Evolutionary conservation across 2,888 invertebrate genomes (phyloP).

Genomic region (Heliconius charithonia): DNA sequence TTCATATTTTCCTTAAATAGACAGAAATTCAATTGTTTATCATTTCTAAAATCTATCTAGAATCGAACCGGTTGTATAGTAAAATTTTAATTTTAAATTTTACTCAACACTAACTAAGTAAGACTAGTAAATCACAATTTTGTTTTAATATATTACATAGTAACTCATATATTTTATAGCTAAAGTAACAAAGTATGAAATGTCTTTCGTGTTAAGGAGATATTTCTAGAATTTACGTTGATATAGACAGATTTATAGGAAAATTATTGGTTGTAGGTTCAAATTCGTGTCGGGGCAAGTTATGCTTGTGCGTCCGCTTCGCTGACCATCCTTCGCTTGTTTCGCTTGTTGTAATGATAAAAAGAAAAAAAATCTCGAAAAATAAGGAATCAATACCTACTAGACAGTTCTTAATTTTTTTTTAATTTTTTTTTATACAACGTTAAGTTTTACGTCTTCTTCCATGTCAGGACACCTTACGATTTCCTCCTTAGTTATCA

Average conservation of each 20-base stretch:
- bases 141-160: conserved; percentile 2
- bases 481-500: neutral
- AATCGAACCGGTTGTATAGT: neutral
- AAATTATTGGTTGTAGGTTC: no score
- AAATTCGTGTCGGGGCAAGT: no score
- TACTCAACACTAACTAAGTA: neutral
- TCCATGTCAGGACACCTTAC: no score
- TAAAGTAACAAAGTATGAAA: conserved; percentile 10
- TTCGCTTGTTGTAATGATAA: neutral
- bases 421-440: no score
- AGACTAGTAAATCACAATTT: neutral
- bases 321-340: neutral
- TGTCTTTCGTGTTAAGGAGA: neutral
- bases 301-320: neutral
- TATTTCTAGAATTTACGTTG: neutral
- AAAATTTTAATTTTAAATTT: neutral
- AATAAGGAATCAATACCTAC: no score
- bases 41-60: neutral
- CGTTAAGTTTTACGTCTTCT: no score
- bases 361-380: no score
- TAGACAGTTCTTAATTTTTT: no score
- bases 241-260: neutral
- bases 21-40: neutral
- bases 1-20: neutral
- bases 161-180: neutral